phyloP scores from a whole-genome alignment of 2,797 vertebrate genomes.

The Clarias pachynema region DNA sequence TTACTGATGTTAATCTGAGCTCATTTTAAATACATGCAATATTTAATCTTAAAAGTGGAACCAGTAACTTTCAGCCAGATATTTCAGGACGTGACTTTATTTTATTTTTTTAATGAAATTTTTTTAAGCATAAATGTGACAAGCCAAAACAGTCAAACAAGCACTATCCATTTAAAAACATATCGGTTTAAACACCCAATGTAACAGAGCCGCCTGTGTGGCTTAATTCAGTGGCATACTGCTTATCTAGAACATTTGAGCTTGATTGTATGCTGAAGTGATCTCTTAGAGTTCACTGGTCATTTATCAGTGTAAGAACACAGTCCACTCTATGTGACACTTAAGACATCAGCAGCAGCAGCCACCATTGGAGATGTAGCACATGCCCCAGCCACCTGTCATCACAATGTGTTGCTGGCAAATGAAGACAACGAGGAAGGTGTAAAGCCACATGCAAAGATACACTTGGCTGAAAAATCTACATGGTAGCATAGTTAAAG shows the following conservation, averaged over 20 bases:
- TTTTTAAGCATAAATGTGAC: not conserved
- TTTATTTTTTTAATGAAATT: not conserved
- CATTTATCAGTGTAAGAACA: slow-evolving; percentile 16
- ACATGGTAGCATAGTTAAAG: not conserved
- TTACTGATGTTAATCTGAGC: not conserved
- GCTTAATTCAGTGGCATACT: not conserved
- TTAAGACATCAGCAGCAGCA: slow-evolving; percentile 37
- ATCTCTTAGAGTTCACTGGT: slow-evolving; percentile 14
- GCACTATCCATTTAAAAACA: not conserved
- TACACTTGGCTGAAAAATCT: not conserved
- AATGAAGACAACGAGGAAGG: slow-evolving; percentile 50
- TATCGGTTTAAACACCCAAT: not conserved
- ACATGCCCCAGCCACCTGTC: slow-evolving; percentile 70
- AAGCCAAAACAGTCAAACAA: not conserved
- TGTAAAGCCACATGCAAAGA: slow-evolving; percentile 50
- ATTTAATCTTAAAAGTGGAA: not conserved
- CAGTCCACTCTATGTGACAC: slow-evolving; percentile 59
- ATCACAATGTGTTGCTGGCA: slow-evolving; percentile 57
- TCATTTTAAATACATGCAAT: not conserved
- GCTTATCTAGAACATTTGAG: slow-evolving; percentile 9
- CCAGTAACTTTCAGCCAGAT: not conserved
- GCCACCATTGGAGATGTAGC: slow-evolving; percentile 45
- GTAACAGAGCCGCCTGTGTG: not conserved
- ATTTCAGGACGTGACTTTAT: not conserved
- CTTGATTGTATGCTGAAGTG: slow-evolving; percentile 13